Percentiles rank a stretch among this genome's conserved stretches.
These are phyloP conservation scores for Triplophysa yarkandensis DNA, from an alignment of 2,797 vertebrate genomes.

Conservation along the genomic window DNA sequence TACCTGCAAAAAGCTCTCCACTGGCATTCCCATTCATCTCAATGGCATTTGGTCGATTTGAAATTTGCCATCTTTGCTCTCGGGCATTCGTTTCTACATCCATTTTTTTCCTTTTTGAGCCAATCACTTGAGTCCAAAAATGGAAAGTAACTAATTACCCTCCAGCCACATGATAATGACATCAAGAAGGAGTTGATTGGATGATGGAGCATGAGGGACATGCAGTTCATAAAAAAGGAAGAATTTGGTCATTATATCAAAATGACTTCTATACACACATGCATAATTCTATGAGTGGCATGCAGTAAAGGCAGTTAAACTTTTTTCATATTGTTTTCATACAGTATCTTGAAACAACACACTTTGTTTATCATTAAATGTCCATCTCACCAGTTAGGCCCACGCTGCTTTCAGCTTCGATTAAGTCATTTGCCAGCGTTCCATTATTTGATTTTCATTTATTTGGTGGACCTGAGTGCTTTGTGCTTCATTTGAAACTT, in stretches of 20 bases:
- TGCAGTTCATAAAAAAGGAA: background rate
- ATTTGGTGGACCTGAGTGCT: no score
- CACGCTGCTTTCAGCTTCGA: no score
- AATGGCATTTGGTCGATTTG: slow-evolving; percentile 10
- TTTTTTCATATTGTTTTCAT: no score
- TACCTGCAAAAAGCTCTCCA: slow-evolving; percentile 6
- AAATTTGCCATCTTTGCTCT: slow-evolving; percentile 7
- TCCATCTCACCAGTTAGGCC: no score
- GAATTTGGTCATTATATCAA: background rate
- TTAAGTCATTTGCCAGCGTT: no score
- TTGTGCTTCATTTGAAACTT: no score
- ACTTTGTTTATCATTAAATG: no score
- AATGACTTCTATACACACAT: background rate
- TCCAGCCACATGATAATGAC: background rate
- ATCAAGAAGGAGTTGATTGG: background rate
- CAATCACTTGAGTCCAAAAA: slow-evolving; percentile 5
- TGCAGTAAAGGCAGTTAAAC: no score
- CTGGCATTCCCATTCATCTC: slow-evolving; percentile 3
- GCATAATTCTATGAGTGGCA: background rate
- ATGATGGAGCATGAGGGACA: background rate
- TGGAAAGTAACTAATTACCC: background rate
- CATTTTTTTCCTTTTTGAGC: background rate
- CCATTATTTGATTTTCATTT: no score
- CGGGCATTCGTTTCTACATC: background rate
- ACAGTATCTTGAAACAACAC: no score